A percentile compares a stretch with the other conserved stretches of the same genome.
phyloP scores from a whole-genome alignment of 2,113 vertebrate genomes.

The Eonycteris spelaea region DNA sequence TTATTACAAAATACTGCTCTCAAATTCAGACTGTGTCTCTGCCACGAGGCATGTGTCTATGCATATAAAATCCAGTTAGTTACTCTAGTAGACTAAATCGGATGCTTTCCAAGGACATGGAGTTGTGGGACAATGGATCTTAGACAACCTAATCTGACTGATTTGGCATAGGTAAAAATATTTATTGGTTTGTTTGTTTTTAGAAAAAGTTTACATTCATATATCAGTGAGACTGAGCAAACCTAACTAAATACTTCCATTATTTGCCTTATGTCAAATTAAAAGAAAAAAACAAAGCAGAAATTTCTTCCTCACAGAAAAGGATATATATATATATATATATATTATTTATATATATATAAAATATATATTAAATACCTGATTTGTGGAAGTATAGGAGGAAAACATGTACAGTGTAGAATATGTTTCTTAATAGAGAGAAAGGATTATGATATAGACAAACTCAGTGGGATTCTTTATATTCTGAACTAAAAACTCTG shows the following conservation, averaged over 20 bases:
- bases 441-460: background rate
- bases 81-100: background rate
- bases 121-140: background rate
- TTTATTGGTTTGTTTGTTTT: background rate
- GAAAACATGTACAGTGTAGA: background rate
- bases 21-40: background rate
- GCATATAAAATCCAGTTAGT: conserved; percentile 3
- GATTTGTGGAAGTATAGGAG: background rate
- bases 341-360: no score
- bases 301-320: background rate
- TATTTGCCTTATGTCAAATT: background rate
- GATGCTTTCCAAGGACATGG: background rate
- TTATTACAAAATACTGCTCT: background rate
- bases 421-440: background rate
- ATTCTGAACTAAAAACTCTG: background rate
- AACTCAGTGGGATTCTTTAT: background rate
- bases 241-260: background rate
- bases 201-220: background rate
- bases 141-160: background rate
- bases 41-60: background rate
- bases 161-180: background rate
- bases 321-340: no score
- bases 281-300: background rate
- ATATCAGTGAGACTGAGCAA: background rate
- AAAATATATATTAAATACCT: no score